Evolutionary conservation across 2,888 invertebrate species (phyloP), one percentile per base, ranked within the genome.

Genomic region (Bellardia bayeri): DNA sequence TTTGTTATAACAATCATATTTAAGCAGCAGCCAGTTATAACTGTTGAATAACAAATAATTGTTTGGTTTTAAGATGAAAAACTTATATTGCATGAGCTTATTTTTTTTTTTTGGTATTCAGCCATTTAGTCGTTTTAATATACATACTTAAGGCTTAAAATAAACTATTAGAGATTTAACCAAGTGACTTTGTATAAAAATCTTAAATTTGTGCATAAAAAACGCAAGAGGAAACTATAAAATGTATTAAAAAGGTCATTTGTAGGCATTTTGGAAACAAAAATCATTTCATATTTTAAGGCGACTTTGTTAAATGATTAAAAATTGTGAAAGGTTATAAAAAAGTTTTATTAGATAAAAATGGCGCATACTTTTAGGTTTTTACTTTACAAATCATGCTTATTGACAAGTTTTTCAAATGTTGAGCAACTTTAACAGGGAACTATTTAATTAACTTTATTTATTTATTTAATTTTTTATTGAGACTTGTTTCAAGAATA

Each of bases 11-110:
- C 16, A 61, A 61, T 37, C n/a, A 33, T 72, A 42, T 78, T 83
- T 83, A 71, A 56, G 45, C 16, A 45, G 49, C 61, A 75, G 16
- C n/a, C 13, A 42, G 68, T 75, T 71, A 40, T 40, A 81, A 81
- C 71, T 64, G 81, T 81, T 85, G 81, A 81, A 85, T 81, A 75
- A 85, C 54, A 81, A 75, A 85, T 69, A 81, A 71, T 81, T 85
- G 63, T 75, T 85, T 85, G 72, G 68, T 68, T 68, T 80, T 30
- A 45, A 72, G 42, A 61, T 72, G 40, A 72, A 72, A 42, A 14
- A 64, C 30, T 45, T 72, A 1, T 56, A 42, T 49, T 69, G 45
- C 42, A 66, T 23, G 23, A 9, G 13, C 11, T 30, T 37, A n/a
- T n/a, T 71, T 71, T n/a, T 5, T 51, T 5, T 51, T 11, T 11